Conservation (phyloP, 2,797 vertebrate genomes). For the Cygnus olor region DNA sequence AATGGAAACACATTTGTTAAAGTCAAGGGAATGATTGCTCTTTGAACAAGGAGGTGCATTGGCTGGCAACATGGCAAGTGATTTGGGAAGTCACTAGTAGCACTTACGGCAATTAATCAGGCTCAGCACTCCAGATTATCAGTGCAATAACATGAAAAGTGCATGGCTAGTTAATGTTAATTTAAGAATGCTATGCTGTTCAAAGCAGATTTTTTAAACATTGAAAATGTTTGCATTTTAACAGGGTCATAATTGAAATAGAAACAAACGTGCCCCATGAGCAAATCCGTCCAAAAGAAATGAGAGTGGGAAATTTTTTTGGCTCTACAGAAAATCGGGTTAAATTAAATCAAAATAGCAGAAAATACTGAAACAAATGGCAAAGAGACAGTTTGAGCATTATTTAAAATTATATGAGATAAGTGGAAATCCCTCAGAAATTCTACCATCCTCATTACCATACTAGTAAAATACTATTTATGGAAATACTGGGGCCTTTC, state of each 20-base stretch:
- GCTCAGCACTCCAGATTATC: not conserved
- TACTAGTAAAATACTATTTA: not conserved
- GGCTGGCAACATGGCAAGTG: not conserved
- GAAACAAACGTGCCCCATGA: constrained; percentile 10
- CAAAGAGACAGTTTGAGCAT: not conserved
- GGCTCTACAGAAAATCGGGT: constrained; percentile 4
- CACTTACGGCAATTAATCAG: not conserved
- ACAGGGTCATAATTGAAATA: not conserved
- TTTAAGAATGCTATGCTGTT: not conserved
- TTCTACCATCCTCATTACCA: not conserved
- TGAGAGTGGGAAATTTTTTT: not conserved
- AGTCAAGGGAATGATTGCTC: not conserved
- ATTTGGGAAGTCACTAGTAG: not conserved
- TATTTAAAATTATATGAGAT: not conserved
- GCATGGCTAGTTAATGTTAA: not conserved
- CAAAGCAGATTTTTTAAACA: constrained; percentile 33
- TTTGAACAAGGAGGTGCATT: not conserved
- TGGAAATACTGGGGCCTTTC: not conserved
- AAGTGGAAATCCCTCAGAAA: constrained; percentile 8
- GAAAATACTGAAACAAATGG: constrained; percentile 34
- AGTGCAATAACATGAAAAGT: not conserved
- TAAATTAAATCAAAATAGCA: constrained; percentile 7
- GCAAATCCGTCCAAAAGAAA: constrained; percentile 16
- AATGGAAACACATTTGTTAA: not conserved
- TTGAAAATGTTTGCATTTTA: constrained; percentile 31